Evolutionary conservation across 2,113 vertebrate species (phyloP), one percentile per base, ranked within the genome.

Genomic region (Dromas ardeola): DNA sequence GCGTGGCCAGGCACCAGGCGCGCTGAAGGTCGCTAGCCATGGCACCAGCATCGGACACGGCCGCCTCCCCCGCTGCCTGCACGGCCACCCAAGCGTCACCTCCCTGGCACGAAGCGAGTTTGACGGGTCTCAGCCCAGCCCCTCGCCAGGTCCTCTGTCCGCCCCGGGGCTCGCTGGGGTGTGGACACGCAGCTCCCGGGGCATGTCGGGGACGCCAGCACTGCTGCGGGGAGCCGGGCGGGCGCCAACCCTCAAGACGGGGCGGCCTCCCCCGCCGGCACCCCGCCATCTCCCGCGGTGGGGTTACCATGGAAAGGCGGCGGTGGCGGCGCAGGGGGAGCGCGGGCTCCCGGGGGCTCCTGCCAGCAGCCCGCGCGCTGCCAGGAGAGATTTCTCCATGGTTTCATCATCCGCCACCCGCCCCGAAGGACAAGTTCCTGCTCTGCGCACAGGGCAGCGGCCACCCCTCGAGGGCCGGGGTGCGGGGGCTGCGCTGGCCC

Each of bases 361-460:
- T 45, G 94, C 92, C 69, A 96, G 91, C 95, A 90, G 66, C 94
- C 95, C 72, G 66, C 34, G 79, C 3, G 50, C 89, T 93, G 93
- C 95, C 95, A 96, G 90, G 72, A 90, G 92, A 74, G 90, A 96
- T 97, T 97, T 97, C 97, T 97, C 86, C 27, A 32, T 17, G 91
- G 91, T 97, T 97, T 97, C 97, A 97, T 97, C 97, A 97, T 97
- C 96, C 81, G 21, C 73, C 26, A n/a, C 83, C 62, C 27, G 79
- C 86, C 71, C 81, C 53, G 40, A 72, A 94, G 96, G 67, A 96
- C 92, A 88, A 82, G 95, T 94, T 92, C 83, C 92, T 52, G 86
- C 80, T 82, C 74, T 2, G 4, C 2, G 23, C 49, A 2, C 1
- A 9, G 86, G 66, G 63, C 91, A 80, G 89, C 65, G 4, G 85